phyloP scores from a whole-genome alignment of 2,888 invertebrate genomes.

The Hydrotaea diabolus region DNA sequence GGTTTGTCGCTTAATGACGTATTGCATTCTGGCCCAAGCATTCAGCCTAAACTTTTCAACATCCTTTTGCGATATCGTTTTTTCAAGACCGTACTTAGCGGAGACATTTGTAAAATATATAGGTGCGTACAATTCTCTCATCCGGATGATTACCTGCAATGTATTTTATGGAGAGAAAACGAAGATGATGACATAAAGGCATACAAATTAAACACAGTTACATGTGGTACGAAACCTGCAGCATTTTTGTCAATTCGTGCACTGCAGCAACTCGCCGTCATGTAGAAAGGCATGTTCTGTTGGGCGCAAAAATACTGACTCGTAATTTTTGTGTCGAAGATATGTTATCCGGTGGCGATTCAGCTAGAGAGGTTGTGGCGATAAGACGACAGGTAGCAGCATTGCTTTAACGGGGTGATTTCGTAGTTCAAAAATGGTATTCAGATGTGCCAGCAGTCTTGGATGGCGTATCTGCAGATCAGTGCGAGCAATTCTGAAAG shows the following conservation, averaged over 20 bases:
- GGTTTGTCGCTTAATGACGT: constrained; percentile 44
- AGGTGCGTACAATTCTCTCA: constrained; percentile 51
- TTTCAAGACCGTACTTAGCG: too few relatives aligned
- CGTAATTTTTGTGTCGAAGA: constrained; percentile 54
- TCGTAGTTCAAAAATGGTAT: constrained; percentile 40
- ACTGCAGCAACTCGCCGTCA: constrained; percentile 47
- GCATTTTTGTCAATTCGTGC: constrained; percentile 53
- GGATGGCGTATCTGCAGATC: not conserved
- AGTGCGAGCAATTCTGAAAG: constrained; percentile 5
- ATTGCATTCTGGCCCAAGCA: constrained; percentile 42
- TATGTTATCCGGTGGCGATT: constrained; percentile 50
- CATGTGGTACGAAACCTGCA: constrained; percentile 53
- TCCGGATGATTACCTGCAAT: constrained; percentile 54
- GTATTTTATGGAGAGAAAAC: too few relatives aligned
- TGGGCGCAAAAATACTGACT: not conserved
- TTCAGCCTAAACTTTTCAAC: constrained; percentile 52
- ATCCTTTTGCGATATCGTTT: constrained; percentile 53
- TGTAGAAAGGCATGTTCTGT: constrained; percentile 39
- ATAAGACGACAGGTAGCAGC: not conserved
- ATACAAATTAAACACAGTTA: constrained; percentile 54
- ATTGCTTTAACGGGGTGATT: constrained; percentile 3
- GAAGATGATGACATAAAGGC: too few relatives aligned
- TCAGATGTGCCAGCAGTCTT: constrained; percentile 3
- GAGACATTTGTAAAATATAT: too few relatives aligned
- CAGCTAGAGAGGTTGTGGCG: constrained; percentile 32